Conservation (phyloP, 2,888 invertebrate genomes). For the Euzetes globulus region DNA sequence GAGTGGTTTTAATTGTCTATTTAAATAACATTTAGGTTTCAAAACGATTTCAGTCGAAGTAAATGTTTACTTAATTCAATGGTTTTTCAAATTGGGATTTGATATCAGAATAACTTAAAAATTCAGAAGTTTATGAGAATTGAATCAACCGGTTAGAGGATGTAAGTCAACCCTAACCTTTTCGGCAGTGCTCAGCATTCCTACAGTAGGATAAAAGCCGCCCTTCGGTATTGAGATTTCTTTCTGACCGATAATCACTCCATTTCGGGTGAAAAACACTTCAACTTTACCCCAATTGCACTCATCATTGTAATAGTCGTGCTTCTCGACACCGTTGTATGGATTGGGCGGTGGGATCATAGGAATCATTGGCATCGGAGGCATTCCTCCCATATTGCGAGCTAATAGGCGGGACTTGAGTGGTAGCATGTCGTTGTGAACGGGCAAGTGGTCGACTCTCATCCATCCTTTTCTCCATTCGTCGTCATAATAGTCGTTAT, state of each 20-base stretch:
- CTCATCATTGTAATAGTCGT: not conserved
- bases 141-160: constrained; percentile 52
- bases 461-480: constrained; percentile 22
- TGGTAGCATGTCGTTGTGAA: constrained; percentile 4
- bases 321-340: not conserved
- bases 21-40: not conserved
- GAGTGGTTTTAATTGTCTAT: not conserved
- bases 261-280: constrained; percentile 54
- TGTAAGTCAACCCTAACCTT: constrained; percentile 52
- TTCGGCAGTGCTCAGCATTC: constrained; percentile 53
- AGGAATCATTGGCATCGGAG: not conserved
- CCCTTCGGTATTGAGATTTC: constrained; percentile 52
- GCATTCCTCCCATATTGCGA: not conserved
- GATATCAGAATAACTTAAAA: not conserved
- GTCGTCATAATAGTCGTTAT: constrained; percentile 8
- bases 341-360: not conserved
- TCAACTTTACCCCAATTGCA: constrained; percentile 42
- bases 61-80: not conserved
- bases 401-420: not conserved
- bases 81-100: too few relatives aligned
- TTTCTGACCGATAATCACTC: constrained; percentile 51
- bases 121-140: not conserved
- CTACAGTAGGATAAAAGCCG: constrained; percentile 53
- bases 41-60: not conserved
- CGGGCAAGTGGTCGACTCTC: not conserved